Percentiles rank a stretch among this genome's conserved stretches.
phyloP scores from a whole-genome alignment of 2,888 invertebrate genomes.

The Caenorhabditis sp. region DNA sequence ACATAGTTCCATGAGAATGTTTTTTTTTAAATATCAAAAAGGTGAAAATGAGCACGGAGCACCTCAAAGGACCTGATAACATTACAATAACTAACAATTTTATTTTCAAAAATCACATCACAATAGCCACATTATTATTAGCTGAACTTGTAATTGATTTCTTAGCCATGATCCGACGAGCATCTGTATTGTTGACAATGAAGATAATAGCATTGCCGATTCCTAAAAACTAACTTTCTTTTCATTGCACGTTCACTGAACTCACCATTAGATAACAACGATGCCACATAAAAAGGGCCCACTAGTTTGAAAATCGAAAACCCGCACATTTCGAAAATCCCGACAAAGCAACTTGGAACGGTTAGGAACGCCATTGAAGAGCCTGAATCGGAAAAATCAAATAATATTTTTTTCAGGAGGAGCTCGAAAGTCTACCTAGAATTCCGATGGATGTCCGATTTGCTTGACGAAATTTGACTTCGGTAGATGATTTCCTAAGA shows the following conservation, averaged over 20 bases:
- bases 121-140: no score
- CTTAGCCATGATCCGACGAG: background rate
- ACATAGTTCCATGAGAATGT: no score
- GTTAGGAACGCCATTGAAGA: slow-evolving; percentile 22
- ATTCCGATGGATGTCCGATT: slow-evolving; percentile 26
- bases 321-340: slow-evolving; percentile 23
- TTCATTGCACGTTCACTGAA: background rate
- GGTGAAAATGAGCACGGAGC: no score
- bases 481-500: background rate
- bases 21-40: no score
- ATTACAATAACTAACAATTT: no score
- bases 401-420: no score
- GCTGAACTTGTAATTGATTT: no score
- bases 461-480: slow-evolving; percentile 8
- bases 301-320: slow-evolving; percentile 30
- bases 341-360: slow-evolving; percentile 25
- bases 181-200: slow-evolving; percentile 23
- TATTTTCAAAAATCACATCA: no score
- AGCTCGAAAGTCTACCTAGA: background rate
- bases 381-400: no score
- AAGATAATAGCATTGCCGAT: slow-evolving; percentile 33
- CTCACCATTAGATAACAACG: slow-evolving; percentile 25
- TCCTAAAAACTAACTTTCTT: slow-evolving; percentile 5
- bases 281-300: slow-evolving; percentile 32
- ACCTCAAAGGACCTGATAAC: no score